Evolutionary conservation across 2,888 invertebrate genomes (phyloP), one percentile per base, ranked within the genome.

Genomic region (Scaptomyza parva): DNA sequence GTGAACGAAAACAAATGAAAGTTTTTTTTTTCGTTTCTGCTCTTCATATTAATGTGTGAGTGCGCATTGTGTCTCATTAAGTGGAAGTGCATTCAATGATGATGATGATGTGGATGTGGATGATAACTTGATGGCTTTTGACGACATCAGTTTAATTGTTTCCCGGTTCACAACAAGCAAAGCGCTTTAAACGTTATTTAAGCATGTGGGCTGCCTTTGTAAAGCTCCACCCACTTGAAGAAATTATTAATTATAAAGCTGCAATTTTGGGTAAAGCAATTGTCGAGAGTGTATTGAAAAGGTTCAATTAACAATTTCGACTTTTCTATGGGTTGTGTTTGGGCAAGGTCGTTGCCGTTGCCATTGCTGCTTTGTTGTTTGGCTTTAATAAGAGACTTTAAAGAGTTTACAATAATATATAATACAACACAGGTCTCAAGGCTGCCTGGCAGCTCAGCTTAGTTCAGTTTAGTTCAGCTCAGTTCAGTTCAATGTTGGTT

Each of bases 111-210:
- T 17, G 33, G 55, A 52, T 62, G 69, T 51, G 53, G 72, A 48
- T 76, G 61, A 80, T 83, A 70, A 64, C 59, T 86, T 79, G 71
- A 64, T 78, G 72, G 63, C 73, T 88, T 86, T 88, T 83, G 84
- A 79, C 84, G 81, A 84, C 84, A 83, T 78, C 67, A 76, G 76
- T 61, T 72, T 86, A 88, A 85, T 85, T 85, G 74, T 76, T 88
- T 85, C 78, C 88, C 76, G 68, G 78, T 82, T 87, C 48, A 72
- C 65, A 66, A 65, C 61, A 74, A 63, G 55, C 50, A 63, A 1
- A 35, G n/a, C 12, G 43, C 35, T 43, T 47, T 37, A 41, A 68
- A 57, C 64, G 53, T 60, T 58, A 9, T 17, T 61, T 55, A 33
- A 61, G 67, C 62, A 57, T 65, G 77, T 84, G 70, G 74, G 78